A percentile compares a stretch with the other conserved stretches of the same genome.
phyloP scores from a whole-genome alignment of 2,888 invertebrate species.

The Drosophila pegasa region DNA sequence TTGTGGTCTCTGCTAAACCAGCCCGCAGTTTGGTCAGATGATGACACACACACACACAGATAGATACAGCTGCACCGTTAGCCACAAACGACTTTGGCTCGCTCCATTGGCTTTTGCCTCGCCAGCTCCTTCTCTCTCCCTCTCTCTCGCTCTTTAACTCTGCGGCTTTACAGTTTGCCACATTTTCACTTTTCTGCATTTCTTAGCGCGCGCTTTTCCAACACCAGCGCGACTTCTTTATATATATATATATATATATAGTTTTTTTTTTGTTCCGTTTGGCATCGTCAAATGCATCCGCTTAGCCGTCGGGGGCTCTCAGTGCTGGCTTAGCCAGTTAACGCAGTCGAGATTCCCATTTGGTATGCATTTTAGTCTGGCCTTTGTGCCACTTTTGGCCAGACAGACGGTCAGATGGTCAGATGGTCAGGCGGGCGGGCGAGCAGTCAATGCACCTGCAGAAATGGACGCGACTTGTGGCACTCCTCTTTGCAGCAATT shows the following conservation, averaged over 20 bases:
- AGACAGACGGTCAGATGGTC: slow-evolving; percentile 15
- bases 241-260: background rate
- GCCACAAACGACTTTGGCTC: slow-evolving; percentile 56
- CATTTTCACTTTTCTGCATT: slow-evolving; percentile 68
- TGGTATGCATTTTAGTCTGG: slow-evolving; percentile 45
- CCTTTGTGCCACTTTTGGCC: slow-evolving; percentile 42
- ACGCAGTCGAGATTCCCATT: slow-evolving; percentile 54
- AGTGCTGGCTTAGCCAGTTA: slow-evolving; percentile 65
- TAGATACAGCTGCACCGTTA: slow-evolving; percentile 36
- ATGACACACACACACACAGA: slow-evolving; percentile 7
- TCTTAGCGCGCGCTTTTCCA: slow-evolving; percentile 34
- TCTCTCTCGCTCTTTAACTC: background rate
- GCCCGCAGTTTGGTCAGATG: slow-evolving; percentile 32
- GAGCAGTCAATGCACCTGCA: slow-evolving; percentile 64
- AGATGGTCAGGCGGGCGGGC: background rate
- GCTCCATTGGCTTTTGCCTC: slow-evolving; percentile 44
- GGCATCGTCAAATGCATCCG: slow-evolving; percentile 65
- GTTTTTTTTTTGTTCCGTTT: slow-evolving; percentile 52
- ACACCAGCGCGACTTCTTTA: slow-evolving; percentile 20
- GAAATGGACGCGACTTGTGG: slow-evolving; percentile 41
- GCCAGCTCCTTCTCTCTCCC: slow-evolving; percentile 12
- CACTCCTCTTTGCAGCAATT: slow-evolving; percentile 3
- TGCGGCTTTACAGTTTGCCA: slow-evolving; percentile 26
- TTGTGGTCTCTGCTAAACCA: slow-evolving; percentile 45
- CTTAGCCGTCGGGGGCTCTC: slow-evolving; percentile 56